phyloP scores from a whole-genome alignment of 2,797 vertebrate genomes.

The Siniperca undulata region DNA sequence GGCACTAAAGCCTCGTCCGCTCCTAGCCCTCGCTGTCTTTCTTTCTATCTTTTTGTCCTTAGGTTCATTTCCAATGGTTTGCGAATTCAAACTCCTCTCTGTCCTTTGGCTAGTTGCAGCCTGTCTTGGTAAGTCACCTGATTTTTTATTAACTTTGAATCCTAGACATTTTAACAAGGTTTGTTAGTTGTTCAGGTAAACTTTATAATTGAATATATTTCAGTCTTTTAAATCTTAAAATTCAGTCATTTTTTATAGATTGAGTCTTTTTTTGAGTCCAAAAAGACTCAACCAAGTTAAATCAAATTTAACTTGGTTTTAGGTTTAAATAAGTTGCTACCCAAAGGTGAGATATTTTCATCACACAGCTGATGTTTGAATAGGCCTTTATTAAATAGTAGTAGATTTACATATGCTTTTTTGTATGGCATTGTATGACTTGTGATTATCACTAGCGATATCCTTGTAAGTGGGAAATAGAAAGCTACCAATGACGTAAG shows the following conservation, averaged over 20 bases:
- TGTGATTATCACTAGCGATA: no score
- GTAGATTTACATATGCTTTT: background rate
- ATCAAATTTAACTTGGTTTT: background rate
- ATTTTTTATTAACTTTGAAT: background rate
- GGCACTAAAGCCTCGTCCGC: background rate
- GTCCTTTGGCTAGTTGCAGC: constrained; percentile 43
- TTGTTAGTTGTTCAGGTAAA: background rate
- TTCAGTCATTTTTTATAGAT: background rate
- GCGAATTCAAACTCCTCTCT: constrained; percentile 15
- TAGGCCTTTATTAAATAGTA: background rate
- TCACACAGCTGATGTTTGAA: no score
- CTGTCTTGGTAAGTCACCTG: constrained; percentile 53
- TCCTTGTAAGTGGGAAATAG: background rate
- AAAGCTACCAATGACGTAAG: background rate
- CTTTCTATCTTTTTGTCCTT: background rate
- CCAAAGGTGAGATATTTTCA: background rate
- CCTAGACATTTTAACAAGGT: background rate
- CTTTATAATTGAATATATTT: background rate
- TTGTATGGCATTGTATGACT: background rate
- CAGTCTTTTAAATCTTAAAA: background rate
- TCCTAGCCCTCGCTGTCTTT: background rate
- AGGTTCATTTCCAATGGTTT: constrained; percentile 51
- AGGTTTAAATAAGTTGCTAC: background rate
- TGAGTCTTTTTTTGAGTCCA: no score
- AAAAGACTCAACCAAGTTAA: background rate